Conservation (phyloP, 1,140 invertebrate genomes). For the Anastrepha obliqua region DNA sequence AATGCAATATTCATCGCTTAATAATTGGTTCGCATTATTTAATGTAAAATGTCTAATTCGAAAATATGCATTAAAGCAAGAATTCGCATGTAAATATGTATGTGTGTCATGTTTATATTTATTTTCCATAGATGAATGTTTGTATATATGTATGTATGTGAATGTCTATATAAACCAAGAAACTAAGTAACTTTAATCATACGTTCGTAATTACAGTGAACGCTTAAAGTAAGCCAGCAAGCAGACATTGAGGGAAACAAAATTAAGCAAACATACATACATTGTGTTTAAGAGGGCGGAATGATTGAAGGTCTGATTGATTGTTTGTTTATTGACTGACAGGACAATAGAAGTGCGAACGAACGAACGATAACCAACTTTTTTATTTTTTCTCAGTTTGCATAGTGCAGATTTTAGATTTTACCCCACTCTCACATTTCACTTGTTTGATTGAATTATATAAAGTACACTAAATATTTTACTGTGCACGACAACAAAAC, state of each 20-base stretch:
- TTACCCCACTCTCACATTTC: no score
- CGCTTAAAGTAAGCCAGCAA: not conserved
- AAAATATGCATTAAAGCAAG: conserved; percentile 10
- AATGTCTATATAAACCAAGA: no score
- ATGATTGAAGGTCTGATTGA: not conserved
- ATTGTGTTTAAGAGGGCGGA: not conserved
- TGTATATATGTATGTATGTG: not conserved
- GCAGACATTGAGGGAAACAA: not conserved
- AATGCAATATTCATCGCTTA: conserved; percentile 15
- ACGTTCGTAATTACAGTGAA: not conserved
- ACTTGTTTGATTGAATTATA: no score
- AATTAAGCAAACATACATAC: not conserved
- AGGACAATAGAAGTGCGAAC: not conserved
- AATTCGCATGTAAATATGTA: not conserved
- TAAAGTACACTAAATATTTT: no score
- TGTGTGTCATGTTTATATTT: no score
- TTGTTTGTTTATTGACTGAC: not conserved
- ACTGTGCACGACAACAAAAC: no score
- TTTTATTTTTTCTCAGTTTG: no score
- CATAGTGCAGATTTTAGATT: no score
- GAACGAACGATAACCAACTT: no score
- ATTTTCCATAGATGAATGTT: not conserved
- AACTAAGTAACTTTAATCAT: not conserved
- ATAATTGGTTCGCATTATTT: not conserved
- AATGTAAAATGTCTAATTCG: conserved; percentile 8